Evolutionary conservation across 2,797 vertebrate species (phyloP).

Genomic region (Prionace glauca): DNA sequence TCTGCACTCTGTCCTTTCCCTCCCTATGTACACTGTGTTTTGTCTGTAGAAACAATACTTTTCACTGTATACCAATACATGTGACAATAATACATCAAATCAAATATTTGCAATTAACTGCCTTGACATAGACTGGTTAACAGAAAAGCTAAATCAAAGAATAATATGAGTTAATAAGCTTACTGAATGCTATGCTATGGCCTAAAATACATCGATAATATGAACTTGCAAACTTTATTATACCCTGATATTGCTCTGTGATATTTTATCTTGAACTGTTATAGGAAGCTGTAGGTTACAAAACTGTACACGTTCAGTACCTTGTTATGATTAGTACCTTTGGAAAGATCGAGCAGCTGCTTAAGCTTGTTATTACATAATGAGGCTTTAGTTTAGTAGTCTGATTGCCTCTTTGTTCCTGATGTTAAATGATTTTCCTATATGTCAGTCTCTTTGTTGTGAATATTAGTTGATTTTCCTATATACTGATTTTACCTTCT

Average conservation of each 20-base stretch:
- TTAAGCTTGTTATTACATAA: not conserved
- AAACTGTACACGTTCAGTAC: not conserved
- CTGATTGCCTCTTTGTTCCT: slow-evolving; percentile 3
- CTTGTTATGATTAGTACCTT: not conserved
- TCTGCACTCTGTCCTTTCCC: no score
- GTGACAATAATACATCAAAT: no score
- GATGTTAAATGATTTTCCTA: not conserved
- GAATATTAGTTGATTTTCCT: not conserved
- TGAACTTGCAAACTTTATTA: not conserved
- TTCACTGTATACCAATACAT: no score
- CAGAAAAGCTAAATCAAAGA: not conserved
- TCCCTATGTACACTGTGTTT: no score
- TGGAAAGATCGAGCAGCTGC: not conserved
- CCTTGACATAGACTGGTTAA: not conserved
- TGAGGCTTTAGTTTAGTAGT: not conserved
- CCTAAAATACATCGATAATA: not conserved
- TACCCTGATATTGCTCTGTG: not conserved
- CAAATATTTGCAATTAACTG: not conserved
- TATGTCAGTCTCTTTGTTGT: not conserved
- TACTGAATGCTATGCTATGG: not conserved
- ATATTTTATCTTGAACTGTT: not conserved
- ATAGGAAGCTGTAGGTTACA: not conserved
- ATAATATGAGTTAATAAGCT: not conserved
- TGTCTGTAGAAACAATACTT: no score
- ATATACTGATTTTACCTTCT: not conserved